Percentiles rank a stretch among this genome's conserved stretches.
Evolutionary conservation across 2,888 invertebrate species (phyloP).

Genomic region (Notodonta ziczac): DNA sequence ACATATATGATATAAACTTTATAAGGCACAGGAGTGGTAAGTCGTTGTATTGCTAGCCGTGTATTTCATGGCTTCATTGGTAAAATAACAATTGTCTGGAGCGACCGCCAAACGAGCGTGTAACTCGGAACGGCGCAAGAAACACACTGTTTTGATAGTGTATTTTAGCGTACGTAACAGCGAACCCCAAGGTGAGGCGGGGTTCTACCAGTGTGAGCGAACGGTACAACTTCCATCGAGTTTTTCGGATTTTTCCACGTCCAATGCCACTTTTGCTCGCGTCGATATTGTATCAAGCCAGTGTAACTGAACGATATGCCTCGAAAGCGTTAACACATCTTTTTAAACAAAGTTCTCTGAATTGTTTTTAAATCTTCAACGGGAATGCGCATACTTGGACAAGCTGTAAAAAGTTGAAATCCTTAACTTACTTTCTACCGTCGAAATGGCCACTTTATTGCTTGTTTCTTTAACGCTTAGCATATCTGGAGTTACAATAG

Average conservation of each 20-base stretch:
- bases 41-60: constrained; percentile 18
- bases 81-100: constrained; percentile 23
- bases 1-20: constrained; percentile 29
- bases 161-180: constrained; percentile 78
- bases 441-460: constrained; percentile 6
- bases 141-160: constrained; percentile 81
- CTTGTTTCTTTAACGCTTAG: constrained; percentile 6
- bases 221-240: constrained; percentile 54
- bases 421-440: constrained; percentile 52
- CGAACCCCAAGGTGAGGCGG: constrained; percentile 75
- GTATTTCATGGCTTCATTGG: constrained; percentile 42
- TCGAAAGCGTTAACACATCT: constrained; percentile 12
- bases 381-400: constrained; percentile 38
- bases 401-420: constrained; percentile 51
- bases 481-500: neutral
- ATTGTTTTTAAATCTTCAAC: constrained; percentile 38
- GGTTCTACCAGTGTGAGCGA: constrained; percentile 55
- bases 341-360: constrained; percentile 9
- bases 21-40: constrained; percentile 48
- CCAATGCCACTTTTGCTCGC: constrained; percentile 49
- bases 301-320: constrained; percentile 13
- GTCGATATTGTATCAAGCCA: constrained; percentile 2
- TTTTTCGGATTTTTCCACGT: constrained; percentile 40
- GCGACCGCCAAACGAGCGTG: constrained; percentile 53
- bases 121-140: constrained; percentile 54